phyloP scores from a whole-genome alignment of 2,113 vertebrate species.

The Chinchilla lanigera region DNA sequence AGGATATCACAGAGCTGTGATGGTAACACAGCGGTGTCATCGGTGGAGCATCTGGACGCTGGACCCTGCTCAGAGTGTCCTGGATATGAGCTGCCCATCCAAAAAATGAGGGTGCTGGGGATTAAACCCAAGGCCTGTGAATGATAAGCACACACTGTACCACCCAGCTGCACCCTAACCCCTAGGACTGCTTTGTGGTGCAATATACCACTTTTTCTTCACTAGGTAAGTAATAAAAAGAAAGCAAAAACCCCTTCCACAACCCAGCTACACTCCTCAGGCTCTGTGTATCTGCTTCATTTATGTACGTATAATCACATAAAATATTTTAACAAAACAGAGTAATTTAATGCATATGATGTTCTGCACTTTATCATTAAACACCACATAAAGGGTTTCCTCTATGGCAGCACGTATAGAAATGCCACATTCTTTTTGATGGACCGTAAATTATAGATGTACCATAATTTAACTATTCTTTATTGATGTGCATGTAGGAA shows the following conservation, averaged over 20 bases:
- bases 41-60: not conserved
- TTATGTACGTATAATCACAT: constrained; percentile 42
- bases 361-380: constrained; percentile 52
- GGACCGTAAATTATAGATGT: not conserved
- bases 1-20: not conserved
- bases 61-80: not conserved
- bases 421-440: not conserved
- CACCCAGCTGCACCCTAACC: not conserved
- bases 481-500: constrained; percentile 31
- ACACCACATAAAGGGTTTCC: not conserved
- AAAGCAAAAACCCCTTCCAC: not conserved
- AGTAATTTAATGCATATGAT: constrained; percentile 17
- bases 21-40: not conserved
- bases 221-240: constrained; percentile 17
- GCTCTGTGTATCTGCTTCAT: not conserved
- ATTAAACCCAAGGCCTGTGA: not conserved
- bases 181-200: not conserved
- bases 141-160: not conserved
- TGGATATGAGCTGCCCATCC: not conserved
- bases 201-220: not conserved
- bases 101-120: not conserved
- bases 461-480: constrained; percentile 38
- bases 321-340: constrained; percentile 45
- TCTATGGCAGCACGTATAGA: not conserved
- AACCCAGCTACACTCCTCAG: not conserved